phyloP scores from a whole-genome alignment of 2,797 vertebrate genomes.

The Channallabes apus region DNA sequence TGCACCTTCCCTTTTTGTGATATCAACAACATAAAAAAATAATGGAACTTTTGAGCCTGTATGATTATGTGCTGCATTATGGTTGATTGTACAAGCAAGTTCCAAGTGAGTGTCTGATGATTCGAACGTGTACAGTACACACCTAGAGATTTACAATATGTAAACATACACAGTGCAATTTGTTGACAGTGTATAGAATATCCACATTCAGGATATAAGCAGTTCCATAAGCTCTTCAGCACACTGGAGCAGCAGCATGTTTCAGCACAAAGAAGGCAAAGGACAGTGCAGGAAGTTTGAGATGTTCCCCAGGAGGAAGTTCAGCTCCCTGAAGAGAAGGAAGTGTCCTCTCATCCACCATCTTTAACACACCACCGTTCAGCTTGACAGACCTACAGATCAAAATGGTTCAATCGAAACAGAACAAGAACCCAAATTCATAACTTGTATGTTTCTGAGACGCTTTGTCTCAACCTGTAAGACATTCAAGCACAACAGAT shows the following conservation, averaged over 20 bases:
- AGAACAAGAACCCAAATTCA: neutral
- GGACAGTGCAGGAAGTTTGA: conserved; percentile 83
- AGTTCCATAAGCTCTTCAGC: conserved; percentile 63
- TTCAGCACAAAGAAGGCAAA: conserved; percentile 86
- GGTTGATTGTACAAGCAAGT: neutral
- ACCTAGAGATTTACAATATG: neutral
- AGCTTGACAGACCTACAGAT: conserved; percentile 78
- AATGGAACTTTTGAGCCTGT: neutral
- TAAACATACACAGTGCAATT: neutral
- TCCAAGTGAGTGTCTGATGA: neutral
- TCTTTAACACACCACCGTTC: conserved; percentile 79
- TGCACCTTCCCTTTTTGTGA: neutral
- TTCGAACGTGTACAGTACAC: neutral
- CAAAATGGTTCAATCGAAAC: neutral
- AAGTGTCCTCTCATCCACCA: conserved; percentile 83
- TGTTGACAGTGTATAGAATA: neutral
- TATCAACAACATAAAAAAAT: neutral
- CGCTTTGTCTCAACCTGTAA: neutral
- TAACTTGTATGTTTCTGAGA: neutral
- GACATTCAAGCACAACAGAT: neutral
- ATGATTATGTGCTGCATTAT: neutral
- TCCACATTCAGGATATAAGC: neutral
- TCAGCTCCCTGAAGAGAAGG: conserved; percentile 73
- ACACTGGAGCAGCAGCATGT: conserved; percentile 76
- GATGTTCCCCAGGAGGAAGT: conserved; percentile 66